phyloP scores from a whole-genome alignment of 64 coral and sea anemone genomes.

The Trachythela sp. region DNA sequence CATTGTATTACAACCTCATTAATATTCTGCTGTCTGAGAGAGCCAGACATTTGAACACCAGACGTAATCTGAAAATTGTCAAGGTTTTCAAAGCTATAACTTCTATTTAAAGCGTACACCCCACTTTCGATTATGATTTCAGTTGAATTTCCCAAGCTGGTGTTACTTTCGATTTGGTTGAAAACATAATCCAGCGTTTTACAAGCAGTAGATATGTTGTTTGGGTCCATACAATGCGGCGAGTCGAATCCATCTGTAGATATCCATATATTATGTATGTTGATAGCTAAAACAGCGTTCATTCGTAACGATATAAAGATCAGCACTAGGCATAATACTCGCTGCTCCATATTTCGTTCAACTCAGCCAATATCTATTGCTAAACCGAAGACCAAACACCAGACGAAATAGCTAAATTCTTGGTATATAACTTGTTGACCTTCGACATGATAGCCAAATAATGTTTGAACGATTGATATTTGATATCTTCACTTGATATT shows the following conservation, averaged over 20 bases:
- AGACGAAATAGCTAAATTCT: neutral
- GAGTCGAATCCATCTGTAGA: neutral
- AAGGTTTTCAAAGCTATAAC: neutral
- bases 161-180: neutral
- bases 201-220: neutral
- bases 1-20: neutral
- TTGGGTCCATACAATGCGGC: neutral
- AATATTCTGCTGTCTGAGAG: neutral
- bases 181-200: neutral
- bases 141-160: neutral
- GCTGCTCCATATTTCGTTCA: neutral
- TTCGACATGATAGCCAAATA: neutral
- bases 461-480: neutral
- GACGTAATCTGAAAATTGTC: too few relatives aligned
- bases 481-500: neutral
- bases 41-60: neutral
- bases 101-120: neutral
- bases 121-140: neutral
- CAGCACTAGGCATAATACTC: neutral
- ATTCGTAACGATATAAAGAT: neutral
- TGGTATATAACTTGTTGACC: neutral
- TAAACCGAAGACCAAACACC: neutral
- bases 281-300: neutral
- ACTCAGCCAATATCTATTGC: neutral
- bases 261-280: neutral